phyloP scores from a whole-genome alignment of 2,113 vertebrate species.

The Atractosteus spatula region DNA sequence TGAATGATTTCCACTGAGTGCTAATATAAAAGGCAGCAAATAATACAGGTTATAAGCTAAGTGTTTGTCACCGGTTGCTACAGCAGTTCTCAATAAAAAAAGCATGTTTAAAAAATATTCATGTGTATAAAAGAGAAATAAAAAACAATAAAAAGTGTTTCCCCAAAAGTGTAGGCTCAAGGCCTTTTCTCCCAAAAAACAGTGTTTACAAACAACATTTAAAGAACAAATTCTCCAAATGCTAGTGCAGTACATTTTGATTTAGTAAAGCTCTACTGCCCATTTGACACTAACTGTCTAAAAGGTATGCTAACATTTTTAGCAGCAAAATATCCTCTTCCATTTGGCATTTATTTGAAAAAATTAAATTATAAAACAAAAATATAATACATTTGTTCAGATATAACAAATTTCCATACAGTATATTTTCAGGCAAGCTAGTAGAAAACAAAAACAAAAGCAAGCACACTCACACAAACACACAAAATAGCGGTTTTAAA shows the following conservation, averaged over 20 bases:
- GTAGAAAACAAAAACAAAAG: slow-evolving; percentile 55
- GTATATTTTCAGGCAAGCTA: slow-evolving; percentile 78
- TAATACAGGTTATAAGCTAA: slow-evolving; percentile 48
- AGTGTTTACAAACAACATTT: slow-evolving; percentile 63
- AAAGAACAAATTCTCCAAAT: slow-evolving; percentile 58
- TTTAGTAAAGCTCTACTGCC: slow-evolving; percentile 67
- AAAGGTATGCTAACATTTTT: slow-evolving; percentile 64
- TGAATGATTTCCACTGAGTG: slow-evolving; percentile 67
- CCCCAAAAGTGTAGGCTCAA: slow-evolving; percentile 82
- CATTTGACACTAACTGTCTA: slow-evolving; percentile 74
- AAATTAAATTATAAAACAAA: slow-evolving; percentile 77
- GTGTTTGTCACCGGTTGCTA: slow-evolving; percentile 47
- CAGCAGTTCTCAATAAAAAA: slow-evolving; percentile 51
- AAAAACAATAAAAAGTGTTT: slow-evolving; percentile 63
- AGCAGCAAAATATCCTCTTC: slow-evolving; percentile 78
- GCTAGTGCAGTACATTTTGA: slow-evolving; percentile 70
- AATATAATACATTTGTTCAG: slow-evolving; percentile 83
- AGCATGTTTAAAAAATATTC: slow-evolving; percentile 49
- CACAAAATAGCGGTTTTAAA: slow-evolving; percentile 52
- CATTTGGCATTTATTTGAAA: slow-evolving; percentile 81
- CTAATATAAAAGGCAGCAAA: slow-evolving; percentile 74
- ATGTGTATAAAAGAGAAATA: slow-evolving; percentile 50
- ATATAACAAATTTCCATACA: slow-evolving; percentile 76
- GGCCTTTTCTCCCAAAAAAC: slow-evolving; percentile 69
- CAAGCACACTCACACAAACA: slow-evolving; percentile 53